Evolutionary conservation across 2,797 vertebrate species (phyloP).

Genomic region (Coluber constrictor): DNA sequence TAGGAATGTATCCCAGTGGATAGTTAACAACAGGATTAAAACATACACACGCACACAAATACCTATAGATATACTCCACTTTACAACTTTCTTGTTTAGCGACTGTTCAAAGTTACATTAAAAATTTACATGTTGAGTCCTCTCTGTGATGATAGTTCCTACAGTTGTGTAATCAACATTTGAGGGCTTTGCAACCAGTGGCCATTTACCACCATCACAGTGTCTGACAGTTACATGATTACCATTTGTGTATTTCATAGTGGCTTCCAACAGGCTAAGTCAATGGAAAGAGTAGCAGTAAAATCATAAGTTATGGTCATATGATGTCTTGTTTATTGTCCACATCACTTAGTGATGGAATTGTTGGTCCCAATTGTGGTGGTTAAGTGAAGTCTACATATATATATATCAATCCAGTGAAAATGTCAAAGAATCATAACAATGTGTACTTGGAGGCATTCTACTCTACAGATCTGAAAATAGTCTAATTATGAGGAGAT

Average conservation of each 20-base stretch:
- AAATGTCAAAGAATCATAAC: not conserved
- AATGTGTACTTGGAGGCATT: not conserved
- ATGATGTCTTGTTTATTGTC: not conserved
- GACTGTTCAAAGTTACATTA: not conserved
- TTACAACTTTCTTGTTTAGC: not conserved
- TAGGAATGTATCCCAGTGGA: not conserved
- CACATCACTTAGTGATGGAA: not conserved
- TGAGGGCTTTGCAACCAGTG: not conserved
- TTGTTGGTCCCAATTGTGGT: not conserved
- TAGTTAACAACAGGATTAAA: not conserved
- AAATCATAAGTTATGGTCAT: not conserved
- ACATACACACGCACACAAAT: not conserved
- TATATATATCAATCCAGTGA: not conserved
- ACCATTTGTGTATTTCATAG: not conserved
- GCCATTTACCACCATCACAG: not conserved
- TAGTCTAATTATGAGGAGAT: not conserved
- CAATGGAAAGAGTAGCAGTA: not conserved
- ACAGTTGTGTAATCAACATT: not conserved
- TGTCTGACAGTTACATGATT: not conserved
- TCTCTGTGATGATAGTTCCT: not conserved
- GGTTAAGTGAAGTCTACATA: not conserved
- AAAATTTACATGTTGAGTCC: not conserved
- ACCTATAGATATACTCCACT: not conserved
- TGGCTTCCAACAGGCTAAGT: not conserved
- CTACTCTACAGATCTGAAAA: not conserved